Conservation (phyloP, 2,113 vertebrate genomes). For the Hipposideros armiger region DNA sequence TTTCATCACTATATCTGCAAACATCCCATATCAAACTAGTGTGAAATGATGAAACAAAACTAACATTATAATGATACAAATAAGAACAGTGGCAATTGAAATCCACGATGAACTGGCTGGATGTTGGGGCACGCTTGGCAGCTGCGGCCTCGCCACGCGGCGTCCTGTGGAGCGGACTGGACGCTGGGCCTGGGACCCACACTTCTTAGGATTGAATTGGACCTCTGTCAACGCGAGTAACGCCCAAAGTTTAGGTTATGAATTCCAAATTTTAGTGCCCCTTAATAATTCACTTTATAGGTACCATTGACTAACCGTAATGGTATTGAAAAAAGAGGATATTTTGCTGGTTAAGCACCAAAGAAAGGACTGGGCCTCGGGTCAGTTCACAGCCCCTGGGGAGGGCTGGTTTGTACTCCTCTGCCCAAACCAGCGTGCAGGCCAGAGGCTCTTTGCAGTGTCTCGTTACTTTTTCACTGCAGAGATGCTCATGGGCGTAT, state of each 20-base stretch:
- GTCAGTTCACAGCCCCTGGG: background rate
- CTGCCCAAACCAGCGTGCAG: background rate
- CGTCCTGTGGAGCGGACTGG: fast-evolving
- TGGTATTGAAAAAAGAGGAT: background rate
- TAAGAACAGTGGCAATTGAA: too few relatives aligned
- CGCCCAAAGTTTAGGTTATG: background rate
- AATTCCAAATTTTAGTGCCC: background rate
- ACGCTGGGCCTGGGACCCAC: fast-evolving
- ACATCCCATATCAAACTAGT: background rate
- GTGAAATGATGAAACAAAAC: background rate
- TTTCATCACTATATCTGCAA: background rate
- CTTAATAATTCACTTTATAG: background rate
- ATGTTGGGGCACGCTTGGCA: too few relatives aligned
- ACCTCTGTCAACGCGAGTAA: background rate
- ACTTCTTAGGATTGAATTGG: background rate
- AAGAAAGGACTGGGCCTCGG: background rate
- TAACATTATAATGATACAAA: background rate
- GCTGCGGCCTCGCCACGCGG: too few relatives aligned
- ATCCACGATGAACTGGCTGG: too few relatives aligned
- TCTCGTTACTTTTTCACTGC: background rate
- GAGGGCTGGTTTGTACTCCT: background rate
- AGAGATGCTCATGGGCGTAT: too few relatives aligned
- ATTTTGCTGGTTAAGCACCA: background rate
- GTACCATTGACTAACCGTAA: background rate
- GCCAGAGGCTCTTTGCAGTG: background rate